Conservation (phyloP, 1,140 invertebrate genomes). For the Drosophila hydei region DNA sequence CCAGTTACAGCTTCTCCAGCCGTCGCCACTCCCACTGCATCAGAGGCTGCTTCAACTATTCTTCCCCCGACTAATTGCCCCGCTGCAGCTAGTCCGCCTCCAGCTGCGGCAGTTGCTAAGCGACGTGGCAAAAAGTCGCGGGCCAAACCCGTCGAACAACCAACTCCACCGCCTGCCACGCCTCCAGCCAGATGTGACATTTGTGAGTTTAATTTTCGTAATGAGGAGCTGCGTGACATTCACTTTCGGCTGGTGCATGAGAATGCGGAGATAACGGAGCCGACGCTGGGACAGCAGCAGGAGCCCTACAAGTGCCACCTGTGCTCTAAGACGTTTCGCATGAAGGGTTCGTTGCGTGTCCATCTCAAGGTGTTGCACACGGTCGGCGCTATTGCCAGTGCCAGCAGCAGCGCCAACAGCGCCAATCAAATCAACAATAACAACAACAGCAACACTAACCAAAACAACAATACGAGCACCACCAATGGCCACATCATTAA, state of each 20-base stretch:
- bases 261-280: slow-evolving; percentile 67
- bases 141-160: slow-evolving; percentile 33
- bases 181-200: slow-evolving; percentile 86
- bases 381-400: slow-evolving; percentile 33
- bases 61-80: background rate
- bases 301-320: slow-evolving; percentile 89
- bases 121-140: slow-evolving; percentile 51
- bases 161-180: slow-evolving; percentile 1
- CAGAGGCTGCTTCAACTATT: background rate
- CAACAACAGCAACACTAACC: slow-evolving; percentile 7
- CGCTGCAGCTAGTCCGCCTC: background rate
- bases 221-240: slow-evolving; percentile 88
- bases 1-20: background rate
- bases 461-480: slow-evolving; percentile 1
- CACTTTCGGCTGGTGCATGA: slow-evolving; percentile 90
- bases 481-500: slow-evolving; percentile 9
- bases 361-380: slow-evolving; percentile 92
- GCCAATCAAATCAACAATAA: slow-evolving; percentile 67
- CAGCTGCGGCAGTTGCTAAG: slow-evolving; percentile 27
- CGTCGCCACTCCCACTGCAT: too few relatives aligned
- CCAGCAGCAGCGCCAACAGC: slow-evolving; percentile 28
- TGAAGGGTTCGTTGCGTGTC: slow-evolving; percentile 91
- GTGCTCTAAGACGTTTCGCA: slow-evolving; percentile 91
- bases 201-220: slow-evolving; percentile 89
- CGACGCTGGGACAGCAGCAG: slow-evolving; percentile 25